Conservation (phyloP, 2,113 vertebrate genomes). For the Phycodurus eques region DNA sequence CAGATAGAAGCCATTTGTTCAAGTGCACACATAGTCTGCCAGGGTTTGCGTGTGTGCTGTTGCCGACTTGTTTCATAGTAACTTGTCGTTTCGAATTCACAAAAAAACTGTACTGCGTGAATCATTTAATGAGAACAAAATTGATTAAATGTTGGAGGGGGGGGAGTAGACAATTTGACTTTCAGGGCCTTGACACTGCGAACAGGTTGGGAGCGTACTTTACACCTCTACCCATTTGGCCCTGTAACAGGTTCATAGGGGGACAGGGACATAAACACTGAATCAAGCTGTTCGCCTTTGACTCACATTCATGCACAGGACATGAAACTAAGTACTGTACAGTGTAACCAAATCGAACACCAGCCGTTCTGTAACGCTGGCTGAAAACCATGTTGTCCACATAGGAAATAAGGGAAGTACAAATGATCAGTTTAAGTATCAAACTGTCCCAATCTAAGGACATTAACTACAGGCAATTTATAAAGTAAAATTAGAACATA, state of each 20-base stretch:
- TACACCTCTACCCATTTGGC: background rate
- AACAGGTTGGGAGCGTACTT: background rate
- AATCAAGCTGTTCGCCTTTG: background rate
- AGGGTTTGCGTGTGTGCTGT: background rate
- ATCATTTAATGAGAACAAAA: background rate
- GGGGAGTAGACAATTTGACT: no score
- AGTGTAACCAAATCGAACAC: background rate
- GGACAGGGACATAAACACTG: background rate
- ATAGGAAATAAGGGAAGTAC: background rate
- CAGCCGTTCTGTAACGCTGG: background rate
- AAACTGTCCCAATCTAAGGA: background rate
- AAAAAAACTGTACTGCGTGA: background rate
- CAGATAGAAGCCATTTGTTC: background rate
- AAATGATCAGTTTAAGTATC: background rate
- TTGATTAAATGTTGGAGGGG: background rate
- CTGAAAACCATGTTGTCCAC: background rate
- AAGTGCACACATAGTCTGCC: no score
- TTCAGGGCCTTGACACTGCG: background rate
- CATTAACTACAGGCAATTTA: background rate
- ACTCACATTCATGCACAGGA: background rate
- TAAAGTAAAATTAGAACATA: background rate
- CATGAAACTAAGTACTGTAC: background rate
- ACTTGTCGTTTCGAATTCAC: background rate
- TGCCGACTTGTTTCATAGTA: background rate
- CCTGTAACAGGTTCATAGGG: background rate